Conservation (phyloP, 1,140 invertebrate species). For the Rhagoletis zephyria region DNA sequence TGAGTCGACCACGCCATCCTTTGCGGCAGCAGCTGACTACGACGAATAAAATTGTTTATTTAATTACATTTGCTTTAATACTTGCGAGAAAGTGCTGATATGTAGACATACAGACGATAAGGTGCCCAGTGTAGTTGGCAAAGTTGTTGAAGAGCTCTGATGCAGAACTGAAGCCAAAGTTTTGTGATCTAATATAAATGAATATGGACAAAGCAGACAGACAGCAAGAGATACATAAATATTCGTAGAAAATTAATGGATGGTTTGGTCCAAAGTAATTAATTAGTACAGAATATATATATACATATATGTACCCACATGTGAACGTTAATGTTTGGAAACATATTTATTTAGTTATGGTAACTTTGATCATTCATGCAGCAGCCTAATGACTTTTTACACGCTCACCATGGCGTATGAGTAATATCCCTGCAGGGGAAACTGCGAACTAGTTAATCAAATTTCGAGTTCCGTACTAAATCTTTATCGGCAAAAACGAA, state of each 20-base stretch:
- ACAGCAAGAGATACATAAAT: not conserved
- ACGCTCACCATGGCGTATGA: slow-evolving; percentile 7
- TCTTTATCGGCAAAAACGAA: too few species aligned
- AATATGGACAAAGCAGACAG: slow-evolving; percentile 11
- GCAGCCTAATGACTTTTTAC: not conserved
- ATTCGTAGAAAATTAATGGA: slow-evolving; percentile 19
- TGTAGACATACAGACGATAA: too few species aligned
- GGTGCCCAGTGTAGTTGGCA: not conserved
- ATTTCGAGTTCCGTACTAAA: too few species aligned
- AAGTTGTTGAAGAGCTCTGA: not conserved
- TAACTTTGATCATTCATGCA: too few species aligned
- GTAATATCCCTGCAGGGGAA: not conserved
- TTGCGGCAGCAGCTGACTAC: not conserved
- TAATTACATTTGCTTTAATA: slow-evolving; percentile 4
- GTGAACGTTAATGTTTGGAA: not conserved
- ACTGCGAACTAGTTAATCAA: too few species aligned
- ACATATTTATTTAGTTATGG: not conserved
- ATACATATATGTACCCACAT: not conserved
- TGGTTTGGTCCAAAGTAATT: slow-evolving; percentile 37
- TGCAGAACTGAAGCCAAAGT: slow-evolving; percentile 22
- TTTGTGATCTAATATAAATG: slow-evolving; percentile 6
- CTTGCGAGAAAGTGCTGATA: not conserved
- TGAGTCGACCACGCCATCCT: not conserved
- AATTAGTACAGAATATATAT: too few species aligned
- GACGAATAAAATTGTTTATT: not conserved